phyloP scores from a whole-genome alignment of 2,797 vertebrate species.

The Etheostoma nigrum region DNA sequence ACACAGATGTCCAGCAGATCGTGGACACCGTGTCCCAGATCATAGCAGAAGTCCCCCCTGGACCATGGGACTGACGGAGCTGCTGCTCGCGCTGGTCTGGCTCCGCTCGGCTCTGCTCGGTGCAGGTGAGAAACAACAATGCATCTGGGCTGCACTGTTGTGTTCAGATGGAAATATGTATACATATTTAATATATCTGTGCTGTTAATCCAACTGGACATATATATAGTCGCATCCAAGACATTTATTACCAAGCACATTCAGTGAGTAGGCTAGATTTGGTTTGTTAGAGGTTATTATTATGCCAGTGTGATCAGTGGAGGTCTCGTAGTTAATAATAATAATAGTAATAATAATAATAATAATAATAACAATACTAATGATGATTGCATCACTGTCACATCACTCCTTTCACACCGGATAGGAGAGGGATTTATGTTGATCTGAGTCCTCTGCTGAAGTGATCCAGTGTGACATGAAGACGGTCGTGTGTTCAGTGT shows the following conservation, averaged over 20 bases:
- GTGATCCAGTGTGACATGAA: neutral
- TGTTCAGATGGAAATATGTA: neutral
- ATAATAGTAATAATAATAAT: too few relatives aligned
- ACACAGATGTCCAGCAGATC: slow-evolving; percentile 37
- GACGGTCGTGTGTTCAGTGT: slow-evolving; percentile 25
- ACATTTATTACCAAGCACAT: neutral
- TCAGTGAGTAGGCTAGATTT: accelerated
- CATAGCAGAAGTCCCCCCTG: slow-evolving; percentile 44
- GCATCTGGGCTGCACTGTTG: neutral
- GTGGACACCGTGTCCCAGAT: slow-evolving; percentile 34
- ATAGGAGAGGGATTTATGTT: neutral
- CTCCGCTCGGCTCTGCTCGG: slow-evolving; percentile 60
- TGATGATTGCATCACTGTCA: neutral
- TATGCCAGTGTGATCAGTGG: neutral
- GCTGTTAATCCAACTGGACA: accelerated
- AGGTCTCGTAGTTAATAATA: neutral
- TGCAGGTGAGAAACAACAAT: slow-evolving; percentile 77
- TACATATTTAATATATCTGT: neutral
- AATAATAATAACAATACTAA: too few relatives aligned
- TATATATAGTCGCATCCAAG: accelerated
- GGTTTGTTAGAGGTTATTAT: neutral
- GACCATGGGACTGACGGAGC: slow-evolving; percentile 60
- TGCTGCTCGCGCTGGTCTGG: slow-evolving; percentile 70
- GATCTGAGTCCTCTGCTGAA: slow-evolving; percentile 2
- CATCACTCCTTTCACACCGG: slow-evolving; percentile 26